These are phyloP conservation scores for Argynnis bischoffii DNA, from an alignment of 2,888 invertebrate species.

Conservation along the genomic window DNA sequence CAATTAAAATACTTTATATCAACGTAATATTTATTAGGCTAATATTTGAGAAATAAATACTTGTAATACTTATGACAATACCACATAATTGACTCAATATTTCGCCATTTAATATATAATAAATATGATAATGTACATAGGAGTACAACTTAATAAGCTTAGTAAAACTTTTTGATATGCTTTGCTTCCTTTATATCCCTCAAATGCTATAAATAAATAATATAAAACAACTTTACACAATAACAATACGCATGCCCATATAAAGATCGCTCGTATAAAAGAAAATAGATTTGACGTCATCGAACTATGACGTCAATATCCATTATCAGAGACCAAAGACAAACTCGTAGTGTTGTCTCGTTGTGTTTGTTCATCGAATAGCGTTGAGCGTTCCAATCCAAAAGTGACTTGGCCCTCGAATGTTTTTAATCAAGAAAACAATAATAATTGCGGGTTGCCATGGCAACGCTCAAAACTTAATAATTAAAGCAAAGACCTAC, in stretches of 20 bases:
- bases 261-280: conserved; percentile 9
- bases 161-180: no score
- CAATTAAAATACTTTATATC: no score
- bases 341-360: conserved; percentile 14
- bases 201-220: no score
- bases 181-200: no score
- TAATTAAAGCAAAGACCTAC: conserved; percentile 3
- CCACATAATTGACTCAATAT: no score
- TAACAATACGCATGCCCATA: conserved; percentile 1
- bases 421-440: conserved; percentile 5
- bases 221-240: no score
- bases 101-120: no score
- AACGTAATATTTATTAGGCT: no score
- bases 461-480: neutral
- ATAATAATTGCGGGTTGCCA: neutral
- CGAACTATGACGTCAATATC: conserved; percentile 24
- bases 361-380: conserved; percentile 14
- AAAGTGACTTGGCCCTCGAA: conserved; percentile 1
- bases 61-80: no score
- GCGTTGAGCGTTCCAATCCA: neutral
- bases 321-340: conserved; percentile 10
- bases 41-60: no score
- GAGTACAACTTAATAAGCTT: no score
- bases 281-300: conserved; percentile 20
- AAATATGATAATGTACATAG: no score